Evolutionary conservation across 2,113 vertebrate species (phyloP), one percentile per base, ranked within the genome.

Genomic region (Syngnathoides biaculeatus): DNA sequence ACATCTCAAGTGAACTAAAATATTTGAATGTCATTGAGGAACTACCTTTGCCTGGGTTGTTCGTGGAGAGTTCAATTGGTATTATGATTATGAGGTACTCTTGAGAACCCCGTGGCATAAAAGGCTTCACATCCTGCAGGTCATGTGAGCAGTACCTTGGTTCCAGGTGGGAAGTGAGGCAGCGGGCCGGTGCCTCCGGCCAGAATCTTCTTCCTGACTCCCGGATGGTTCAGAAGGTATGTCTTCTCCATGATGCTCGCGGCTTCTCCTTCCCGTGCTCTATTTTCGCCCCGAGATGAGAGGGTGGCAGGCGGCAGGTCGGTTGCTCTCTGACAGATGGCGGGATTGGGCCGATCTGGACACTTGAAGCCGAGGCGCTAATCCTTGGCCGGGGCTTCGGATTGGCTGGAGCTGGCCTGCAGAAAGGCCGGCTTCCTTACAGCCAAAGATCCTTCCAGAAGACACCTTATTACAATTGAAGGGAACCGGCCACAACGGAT

Each of bases 191-290:
- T 80, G 20, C 94, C 94, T 85, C 94, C 94, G 0, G 92, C 84
- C 45, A 96, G 87, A 69, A 96, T 95, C 88, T 91, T 94, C 88
- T 96, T 96, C 75, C 71, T 94, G 64, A 95, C 92, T 12, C 94
- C 94, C 48, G 91, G 90, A 78, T 92, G 80, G 0, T 91, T 91
- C 42, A 93, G 84, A 58, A 95, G 86, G 79, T 93, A 93, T 0
- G 84, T 92, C 76, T 94, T 92, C 61, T 94, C 92, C 94, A 95
- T 72, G 59, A 45, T 52, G 24, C 43, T 24, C 65, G 67, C 52
- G 55, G 74, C 71, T 62, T 69, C 59, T 59, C 66, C 53, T 80
- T 71, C 63, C 63, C 82, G 75, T 71, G 73, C 77, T 79, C 83
- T 66, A 77, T 79, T 82, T 84, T 80, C 84, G 73, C 83, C 81